Evolutionary conservation across 2,797 vertebrate genomes (phyloP).

Genomic region (Manis pentadactyla): DNA sequence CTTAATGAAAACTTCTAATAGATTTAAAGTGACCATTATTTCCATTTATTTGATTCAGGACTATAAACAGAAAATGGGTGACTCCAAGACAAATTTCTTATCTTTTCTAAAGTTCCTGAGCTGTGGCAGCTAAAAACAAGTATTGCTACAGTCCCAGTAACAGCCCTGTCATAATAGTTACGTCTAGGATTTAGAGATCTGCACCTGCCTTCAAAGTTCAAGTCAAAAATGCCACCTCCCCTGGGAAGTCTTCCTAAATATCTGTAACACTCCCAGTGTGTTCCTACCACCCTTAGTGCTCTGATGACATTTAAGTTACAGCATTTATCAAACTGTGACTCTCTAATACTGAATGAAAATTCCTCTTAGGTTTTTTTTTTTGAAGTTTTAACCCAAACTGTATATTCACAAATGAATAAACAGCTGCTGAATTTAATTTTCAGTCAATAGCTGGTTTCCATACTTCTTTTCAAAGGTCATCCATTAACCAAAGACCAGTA

Average conservation of each 20-base stretch:
- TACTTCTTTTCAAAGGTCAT: conserved; percentile 44
- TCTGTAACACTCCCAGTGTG: not conserved
- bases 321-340: not conserved
- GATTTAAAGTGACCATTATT: not conserved
- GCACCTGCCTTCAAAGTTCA: not conserved
- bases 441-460: conserved; percentile 25
- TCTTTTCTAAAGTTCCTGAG: not conserved
- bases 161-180: not conserved
- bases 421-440: conserved; percentile 50
- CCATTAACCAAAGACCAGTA: not conserved
- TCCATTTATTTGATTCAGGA: not conserved
- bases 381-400: not conserved
- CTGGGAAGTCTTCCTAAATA: not conserved
- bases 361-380: not conserved
- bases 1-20: not conserved
- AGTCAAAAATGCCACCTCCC: conserved; percentile 18
- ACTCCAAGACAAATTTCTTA: not conserved
- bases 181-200: not conserved
- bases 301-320: not conserved
- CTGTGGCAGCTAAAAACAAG: not conserved
- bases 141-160: not conserved
- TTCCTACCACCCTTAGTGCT: not conserved
- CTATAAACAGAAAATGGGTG: not conserved
- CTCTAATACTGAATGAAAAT: conserved; percentile 12
- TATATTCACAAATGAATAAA: conserved; percentile 33